phyloP scores from a whole-genome alignment of 2,113 vertebrate species.

The Periophthalmodon schlosseri region DNA sequence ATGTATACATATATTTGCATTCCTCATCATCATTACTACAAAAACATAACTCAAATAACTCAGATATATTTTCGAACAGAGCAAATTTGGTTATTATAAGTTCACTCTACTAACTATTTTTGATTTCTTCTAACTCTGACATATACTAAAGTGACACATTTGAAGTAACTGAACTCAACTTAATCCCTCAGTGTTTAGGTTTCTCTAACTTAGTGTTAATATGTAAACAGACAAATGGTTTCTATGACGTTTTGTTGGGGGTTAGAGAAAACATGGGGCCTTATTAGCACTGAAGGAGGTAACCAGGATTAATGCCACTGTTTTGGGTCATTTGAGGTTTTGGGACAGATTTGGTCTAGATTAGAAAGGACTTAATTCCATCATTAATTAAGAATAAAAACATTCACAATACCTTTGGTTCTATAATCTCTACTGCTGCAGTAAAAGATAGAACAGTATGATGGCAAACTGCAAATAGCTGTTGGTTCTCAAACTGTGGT shows the following conservation, averaged over 20 bases:
- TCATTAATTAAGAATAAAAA: constrained; percentile 20
- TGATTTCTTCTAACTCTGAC: too few species aligned
- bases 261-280: not conserved
- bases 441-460: not conserved
- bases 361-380: constrained; percentile 10
- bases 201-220: not conserved
- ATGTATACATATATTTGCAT: too few species aligned
- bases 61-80: too few species aligned
- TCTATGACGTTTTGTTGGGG: not conserved
- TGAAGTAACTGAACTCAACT: not conserved
- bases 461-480: not conserved
- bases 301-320: constrained; percentile 51
- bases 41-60: too few species aligned
- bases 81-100: too few species aligned
- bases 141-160: too few species aligned
- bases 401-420: constrained; percentile 1
- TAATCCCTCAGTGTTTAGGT: not conserved
- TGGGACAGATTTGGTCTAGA: constrained; percentile 26
- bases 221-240: not conserved
- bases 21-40: too few species aligned
- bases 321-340: constrained; percentile 57
- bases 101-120: too few species aligned
- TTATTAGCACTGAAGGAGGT: constrained; percentile 5
- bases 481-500: not conserved
- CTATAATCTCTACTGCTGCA: not conserved